Percentiles rank a stretch among this genome's conserved stretches.
phyloP scores from a whole-genome alignment of 2,797 vertebrate genomes.

The Gastrophryne carolinensis region DNA sequence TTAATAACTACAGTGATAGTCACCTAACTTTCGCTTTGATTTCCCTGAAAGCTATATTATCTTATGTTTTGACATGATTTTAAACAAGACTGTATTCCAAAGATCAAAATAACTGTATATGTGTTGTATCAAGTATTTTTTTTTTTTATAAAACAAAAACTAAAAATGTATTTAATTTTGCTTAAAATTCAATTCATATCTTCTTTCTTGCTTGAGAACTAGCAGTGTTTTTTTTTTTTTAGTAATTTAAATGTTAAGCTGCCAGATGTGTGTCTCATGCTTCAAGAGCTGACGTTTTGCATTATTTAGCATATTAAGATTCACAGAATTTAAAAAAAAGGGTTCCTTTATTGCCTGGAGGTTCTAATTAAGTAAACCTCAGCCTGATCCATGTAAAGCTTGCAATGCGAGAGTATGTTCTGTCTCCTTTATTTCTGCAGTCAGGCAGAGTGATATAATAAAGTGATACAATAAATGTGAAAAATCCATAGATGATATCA shows the following conservation, averaged over 20 bases:
- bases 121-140: background rate
- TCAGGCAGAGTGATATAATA: constrained; percentile 92
- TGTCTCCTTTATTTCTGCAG: constrained; percentile 73
- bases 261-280: constrained; percentile 99
- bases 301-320: constrained; percentile 99
- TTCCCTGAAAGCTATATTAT: no score
- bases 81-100: background rate
- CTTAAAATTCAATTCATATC: constrained; percentile 86
- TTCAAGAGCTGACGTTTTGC: constrained; percentile 99
- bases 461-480: constrained; percentile 96
- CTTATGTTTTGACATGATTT: background rate
- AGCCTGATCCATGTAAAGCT: constrained; percentile 98
- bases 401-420: constrained; percentile 89
- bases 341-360: constrained; percentile 96
- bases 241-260: constrained; percentile 99
- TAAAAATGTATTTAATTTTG: constrained; percentile 87
- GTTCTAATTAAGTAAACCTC: constrained; percentile 99
- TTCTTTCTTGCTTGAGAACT: constrained; percentile 84
- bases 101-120: background rate
- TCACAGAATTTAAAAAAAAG: constrained; percentile 99
- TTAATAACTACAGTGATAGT: no score
- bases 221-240: constrained; percentile 81
- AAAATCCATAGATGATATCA: constrained; percentile 87
- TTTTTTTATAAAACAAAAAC: constrained; percentile 72
- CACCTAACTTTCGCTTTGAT: no score